Percentiles rank a stretch among this genome's conserved stretches.
phyloP scores from a whole-genome alignment of 2,113 vertebrate species.

The Neogobius melanostomus region DNA sequence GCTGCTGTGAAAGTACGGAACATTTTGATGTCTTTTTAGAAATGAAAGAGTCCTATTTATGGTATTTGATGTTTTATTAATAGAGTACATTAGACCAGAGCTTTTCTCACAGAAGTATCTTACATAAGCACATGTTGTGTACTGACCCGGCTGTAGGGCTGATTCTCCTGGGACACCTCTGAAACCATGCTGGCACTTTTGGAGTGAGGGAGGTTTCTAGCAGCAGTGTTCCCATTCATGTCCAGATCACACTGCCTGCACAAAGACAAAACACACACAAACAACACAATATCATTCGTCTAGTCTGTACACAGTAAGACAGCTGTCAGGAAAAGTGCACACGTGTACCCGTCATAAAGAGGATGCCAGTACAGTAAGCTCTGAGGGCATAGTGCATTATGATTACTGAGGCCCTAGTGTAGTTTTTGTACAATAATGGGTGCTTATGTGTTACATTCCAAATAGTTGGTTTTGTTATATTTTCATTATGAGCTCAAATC shows the following conservation, averaged over 20 bases:
- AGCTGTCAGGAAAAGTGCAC: neutral
- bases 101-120: neutral
- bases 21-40: neutral
- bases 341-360: neutral
- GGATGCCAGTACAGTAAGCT: too few species aligned
- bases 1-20: neutral
- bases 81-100: neutral
- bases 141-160: constrained; percentile 78
- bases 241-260: constrained; percentile 72
- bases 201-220: constrained; percentile 74
- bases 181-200: constrained; percentile 85
- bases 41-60: neutral
- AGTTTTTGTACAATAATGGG: too few species aligned
- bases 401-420: too few species aligned
- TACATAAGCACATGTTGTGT: neutral
- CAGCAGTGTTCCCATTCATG: constrained; percentile 83
- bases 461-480: too few species aligned
- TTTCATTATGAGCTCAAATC: too few species aligned
- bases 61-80: neutral
- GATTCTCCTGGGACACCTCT: constrained; percentile 75
- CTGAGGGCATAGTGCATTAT: too few species aligned
- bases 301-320: neutral
- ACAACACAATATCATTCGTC: neutral
- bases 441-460: too few species aligned
- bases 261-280: constrained; percentile 4